phyloP scores from a whole-genome alignment of 2,888 invertebrate genomes.

The Protophormia terraenovae region DNA sequence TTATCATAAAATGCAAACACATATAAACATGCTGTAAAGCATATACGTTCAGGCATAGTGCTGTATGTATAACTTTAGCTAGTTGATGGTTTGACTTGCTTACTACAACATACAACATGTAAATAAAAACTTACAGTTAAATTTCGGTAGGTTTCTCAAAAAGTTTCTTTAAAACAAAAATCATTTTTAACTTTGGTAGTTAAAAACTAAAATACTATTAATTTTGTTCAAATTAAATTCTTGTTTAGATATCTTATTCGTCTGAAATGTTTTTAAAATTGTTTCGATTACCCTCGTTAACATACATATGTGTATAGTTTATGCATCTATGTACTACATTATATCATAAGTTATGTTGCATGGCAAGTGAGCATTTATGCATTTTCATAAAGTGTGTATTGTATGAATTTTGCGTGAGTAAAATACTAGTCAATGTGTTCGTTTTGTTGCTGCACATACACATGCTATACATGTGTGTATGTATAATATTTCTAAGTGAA shows the following conservation, averaged over 20 bases:
- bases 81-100: conserved; percentile 35
- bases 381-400: conserved; percentile 40
- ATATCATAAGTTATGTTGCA: conserved; percentile 53
- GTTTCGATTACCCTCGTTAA: conserved; percentile 4
- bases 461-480: neutral
- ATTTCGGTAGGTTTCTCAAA: no score
- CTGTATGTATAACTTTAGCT: conserved; percentile 4
- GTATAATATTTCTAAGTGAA: neutral
- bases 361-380: conserved; percentile 60
- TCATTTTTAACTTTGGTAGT: no score
- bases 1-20: conserved; percentile 32
- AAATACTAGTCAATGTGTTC: neutral
- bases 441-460: neutral
- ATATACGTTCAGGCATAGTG: neutral
- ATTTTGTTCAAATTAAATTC: no score
- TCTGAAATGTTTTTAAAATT: neutral
- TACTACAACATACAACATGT: neutral
- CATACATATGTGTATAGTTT: neutral
- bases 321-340: conserved; percentile 4
- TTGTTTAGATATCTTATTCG: no score
- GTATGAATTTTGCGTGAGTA: conserved; percentile 25
- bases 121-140: neutral
- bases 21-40: conserved; percentile 8
- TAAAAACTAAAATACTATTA: no score
- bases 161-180: no score